Evolutionary conservation across 2,113 vertebrate genomes (phyloP).

Genomic region (Triplophysa siluroides): DNA sequence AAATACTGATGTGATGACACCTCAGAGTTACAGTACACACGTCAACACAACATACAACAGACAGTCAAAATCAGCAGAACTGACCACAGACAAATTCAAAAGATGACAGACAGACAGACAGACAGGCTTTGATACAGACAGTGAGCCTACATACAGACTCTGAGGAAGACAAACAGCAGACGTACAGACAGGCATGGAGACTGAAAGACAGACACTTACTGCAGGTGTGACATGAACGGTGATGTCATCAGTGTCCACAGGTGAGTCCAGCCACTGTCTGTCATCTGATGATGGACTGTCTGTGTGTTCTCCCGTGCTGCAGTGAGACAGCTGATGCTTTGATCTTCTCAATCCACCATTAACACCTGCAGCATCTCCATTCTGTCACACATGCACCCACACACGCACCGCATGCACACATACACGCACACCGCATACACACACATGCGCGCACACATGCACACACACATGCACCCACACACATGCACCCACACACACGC

Average conservation of each 20-base stretch:
- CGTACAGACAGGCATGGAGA: not conserved
- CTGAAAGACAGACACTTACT: slow-evolving; percentile 71
- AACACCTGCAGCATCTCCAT: slow-evolving; percentile 82
- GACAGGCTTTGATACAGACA: no score
- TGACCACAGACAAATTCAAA: not conserved
- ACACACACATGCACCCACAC: no score
- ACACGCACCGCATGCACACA: not conserved
- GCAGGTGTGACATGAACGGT: slow-evolving; percentile 78
- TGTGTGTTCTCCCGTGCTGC: slow-evolving; percentile 74
- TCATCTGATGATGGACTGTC: slow-evolving; percentile 77
- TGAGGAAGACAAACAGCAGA: not conserved
- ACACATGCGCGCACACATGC: no score
- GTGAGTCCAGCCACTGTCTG: slow-evolving; percentile 72
- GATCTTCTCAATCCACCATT: slow-evolving; percentile 75
- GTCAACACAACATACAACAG: not conserved
- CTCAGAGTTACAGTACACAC: no score
- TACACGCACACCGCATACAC: no score
- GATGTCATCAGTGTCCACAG: slow-evolving; percentile 81
- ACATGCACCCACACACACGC: no score
- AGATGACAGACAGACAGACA: not conserved
- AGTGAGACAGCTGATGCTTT: slow-evolving; percentile 73
- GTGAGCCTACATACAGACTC: not conserved
- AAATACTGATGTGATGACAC: no score
- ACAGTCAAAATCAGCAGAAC: no score
- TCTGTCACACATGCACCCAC: slow-evolving; percentile 66